A percentile compares a stretch with the other conserved stretches of the same genome.
These are phyloP conservation scores for Hypotaenidia philippensis DNA, from an alignment of 2,797 vertebrate species.

Conservation along the genomic window DNA sequence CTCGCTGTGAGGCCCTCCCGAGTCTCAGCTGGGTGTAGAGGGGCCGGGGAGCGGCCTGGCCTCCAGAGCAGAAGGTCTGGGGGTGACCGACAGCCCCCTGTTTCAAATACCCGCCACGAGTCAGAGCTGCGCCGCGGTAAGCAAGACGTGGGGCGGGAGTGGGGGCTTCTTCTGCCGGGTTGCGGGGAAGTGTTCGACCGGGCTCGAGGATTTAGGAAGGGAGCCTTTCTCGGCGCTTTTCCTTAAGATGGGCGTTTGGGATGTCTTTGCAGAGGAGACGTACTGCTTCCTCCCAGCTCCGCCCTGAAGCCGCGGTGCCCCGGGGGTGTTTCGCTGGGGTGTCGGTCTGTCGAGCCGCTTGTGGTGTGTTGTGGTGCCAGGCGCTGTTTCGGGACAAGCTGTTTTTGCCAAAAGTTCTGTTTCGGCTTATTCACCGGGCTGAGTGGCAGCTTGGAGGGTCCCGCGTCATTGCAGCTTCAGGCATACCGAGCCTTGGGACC, in stretches of 20 bases:
- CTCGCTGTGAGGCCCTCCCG: rapidly evolving
- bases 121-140: background rate
- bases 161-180: too few species aligned
- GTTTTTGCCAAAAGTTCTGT: background rate
- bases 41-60: background rate
- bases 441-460: background rate
- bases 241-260: rapidly evolving
- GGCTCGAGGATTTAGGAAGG: background rate
- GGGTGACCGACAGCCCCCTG: rapidly evolving
- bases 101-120: background rate
- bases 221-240: background rate
- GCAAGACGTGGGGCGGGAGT: rapidly evolving
- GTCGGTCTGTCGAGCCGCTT: rapidly evolving
- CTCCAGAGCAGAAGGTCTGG: background rate
- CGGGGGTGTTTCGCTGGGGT: rapidly evolving
- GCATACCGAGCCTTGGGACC: background rate
- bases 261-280: rapidly evolving
- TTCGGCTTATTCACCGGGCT: rapidly evolving
- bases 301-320: rapidly evolving
- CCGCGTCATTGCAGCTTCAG: background rate
- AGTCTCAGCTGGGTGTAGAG: rapidly evolving
- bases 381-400: background rate
- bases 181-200: background rate
- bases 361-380: background rate
- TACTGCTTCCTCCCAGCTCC: rapidly evolving